Base-by-base conservation (phyloP, 2,113 vertebrate species). In the Rattus rattus region DNA sequence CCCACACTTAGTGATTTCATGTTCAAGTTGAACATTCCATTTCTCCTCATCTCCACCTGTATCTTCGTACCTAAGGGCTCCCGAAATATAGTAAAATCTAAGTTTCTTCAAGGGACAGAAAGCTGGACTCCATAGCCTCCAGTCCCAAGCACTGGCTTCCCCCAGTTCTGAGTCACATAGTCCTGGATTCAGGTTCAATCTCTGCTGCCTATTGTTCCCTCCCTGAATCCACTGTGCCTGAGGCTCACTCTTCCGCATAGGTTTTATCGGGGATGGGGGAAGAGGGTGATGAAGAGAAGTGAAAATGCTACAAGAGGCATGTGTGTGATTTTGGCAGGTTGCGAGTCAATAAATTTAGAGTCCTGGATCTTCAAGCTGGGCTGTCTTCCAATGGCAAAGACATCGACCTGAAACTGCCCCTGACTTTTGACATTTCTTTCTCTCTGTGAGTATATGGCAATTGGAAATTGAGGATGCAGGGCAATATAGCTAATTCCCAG, bases 361-460 rank as follows among this genome's bases (percentile, higher is more conserved):
- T 94, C 26, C 0, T 69, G 79, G 11, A 76, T 33, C 0, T 88
- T 67, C 30, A 83, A 43, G 0, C 0, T 1, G 6, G 77, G 24
- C 8, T 1, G 6, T 11, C 4, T 69, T 0, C 10, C 36, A 76
- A 52, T 1, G 75, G n/a, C 7, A 0, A 54, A 13, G 47, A 14
- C 7, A 0, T 73, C 24, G 2, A 0, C 2, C 2, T 98, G 67
- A 94, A 0, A 33, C 0, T 97, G 59, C 76, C 91, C 0, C 0
- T 92, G 30, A 1, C 0, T 0, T 1, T 43, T 0, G 0, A 77
- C 0, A 0, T 77, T 24, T 0, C 20, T n/a, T 0, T 39, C 7
- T 0, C 0, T 2, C 47, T 95, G 96, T 97, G 85, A 97, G 97
- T 97, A 93, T 14, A 8, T 0, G 0, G 36, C 24, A 2, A 22